Evolutionary conservation across 2,797 vertebrate genomes (phyloP).

Genomic region (Rhinichthys osculus): DNA sequence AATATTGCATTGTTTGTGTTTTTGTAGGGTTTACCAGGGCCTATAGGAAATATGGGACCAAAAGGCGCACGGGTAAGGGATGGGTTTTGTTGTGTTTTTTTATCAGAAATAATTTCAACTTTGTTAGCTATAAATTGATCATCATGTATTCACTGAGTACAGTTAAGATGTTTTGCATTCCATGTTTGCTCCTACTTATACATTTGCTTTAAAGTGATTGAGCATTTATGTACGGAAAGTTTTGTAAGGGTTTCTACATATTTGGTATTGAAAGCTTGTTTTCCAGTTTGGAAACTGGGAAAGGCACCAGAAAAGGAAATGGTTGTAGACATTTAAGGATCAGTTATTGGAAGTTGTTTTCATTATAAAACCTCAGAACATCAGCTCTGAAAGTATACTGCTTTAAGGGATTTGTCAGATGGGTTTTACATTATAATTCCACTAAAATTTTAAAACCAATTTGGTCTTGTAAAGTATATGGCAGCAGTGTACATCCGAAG

Average conservation of each 20-base stretch:
- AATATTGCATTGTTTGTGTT: slow-evolving; percentile 64
- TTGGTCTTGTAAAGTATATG: slow-evolving; percentile 29
- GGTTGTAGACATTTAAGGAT: slow-evolving; percentile 8
- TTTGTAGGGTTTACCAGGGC: slow-evolving; percentile 93
- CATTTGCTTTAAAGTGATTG: not conserved
- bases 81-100: not conserved
- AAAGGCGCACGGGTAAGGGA: slow-evolving; percentile 91
- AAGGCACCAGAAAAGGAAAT: slow-evolving; percentile 42
- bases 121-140: not conserved
- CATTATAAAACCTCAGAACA: slow-evolving; percentile 39
- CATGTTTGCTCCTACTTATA: not conserved
- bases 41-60: slow-evolving; percentile 87
- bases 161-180: slow-evolving; percentile 13
- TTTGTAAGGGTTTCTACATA: slow-evolving; percentile 4
- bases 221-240: not conserved
- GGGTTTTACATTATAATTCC: slow-evolving; percentile 35
- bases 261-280: not conserved
- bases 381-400: slow-evolving; percentile 15
- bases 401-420: slow-evolving; percentile 10
- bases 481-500: slow-evolving; percentile 1
- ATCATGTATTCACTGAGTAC: not conserved
- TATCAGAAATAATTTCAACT: not conserved
- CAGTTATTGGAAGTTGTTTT: slow-evolving; percentile 19
- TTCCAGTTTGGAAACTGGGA: slow-evolving; percentile 30
- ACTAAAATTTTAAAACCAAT: slow-evolving; percentile 2